Percentiles rank a stretch among this genome's conserved stretches.
Conservation (phyloP, 2,113 vertebrate genomes). For the Glaucomys volans region DNA sequence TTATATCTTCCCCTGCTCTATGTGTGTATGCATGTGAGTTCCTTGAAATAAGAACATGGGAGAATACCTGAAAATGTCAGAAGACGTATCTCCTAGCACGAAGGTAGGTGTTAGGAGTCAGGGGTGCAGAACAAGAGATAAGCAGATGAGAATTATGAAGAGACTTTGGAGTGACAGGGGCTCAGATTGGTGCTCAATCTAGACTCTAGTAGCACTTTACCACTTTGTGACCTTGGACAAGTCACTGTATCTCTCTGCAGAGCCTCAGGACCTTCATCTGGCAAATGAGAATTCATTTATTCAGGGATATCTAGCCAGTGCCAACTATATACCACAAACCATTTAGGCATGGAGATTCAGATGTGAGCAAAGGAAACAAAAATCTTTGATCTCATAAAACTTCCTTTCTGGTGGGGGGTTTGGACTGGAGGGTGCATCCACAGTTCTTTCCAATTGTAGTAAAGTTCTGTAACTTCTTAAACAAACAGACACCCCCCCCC, state of each 20-base stretch:
- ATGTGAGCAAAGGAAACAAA: neutral
- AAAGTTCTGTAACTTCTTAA: constrained; percentile 19
- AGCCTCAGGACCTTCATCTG: neutral
- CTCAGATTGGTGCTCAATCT: neutral
- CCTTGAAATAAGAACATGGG: neutral
- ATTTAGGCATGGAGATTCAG: neutral
- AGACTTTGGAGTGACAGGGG: neutral
- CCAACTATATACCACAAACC: neutral
- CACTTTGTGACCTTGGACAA: neutral
- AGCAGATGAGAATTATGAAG: neutral
- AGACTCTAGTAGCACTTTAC: neutral
- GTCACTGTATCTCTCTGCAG: neutral
- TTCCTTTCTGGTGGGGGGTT: neutral
- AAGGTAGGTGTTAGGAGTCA: neutral
- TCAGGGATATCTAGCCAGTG: neutral
- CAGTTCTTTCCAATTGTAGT: neutral
- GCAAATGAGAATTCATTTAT: neutral
- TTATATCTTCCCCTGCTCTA: neutral
- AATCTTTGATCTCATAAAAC: neutral
- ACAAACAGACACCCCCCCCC: neutral
- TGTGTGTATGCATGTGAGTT: neutral
- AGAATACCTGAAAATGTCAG: neutral
- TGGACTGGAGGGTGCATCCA: neutral
- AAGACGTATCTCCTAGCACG: neutral
- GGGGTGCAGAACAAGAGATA: neutral